Base-by-base conservation (phyloP, 2,888 invertebrate species). In the Capitulum mitella region DNA sequence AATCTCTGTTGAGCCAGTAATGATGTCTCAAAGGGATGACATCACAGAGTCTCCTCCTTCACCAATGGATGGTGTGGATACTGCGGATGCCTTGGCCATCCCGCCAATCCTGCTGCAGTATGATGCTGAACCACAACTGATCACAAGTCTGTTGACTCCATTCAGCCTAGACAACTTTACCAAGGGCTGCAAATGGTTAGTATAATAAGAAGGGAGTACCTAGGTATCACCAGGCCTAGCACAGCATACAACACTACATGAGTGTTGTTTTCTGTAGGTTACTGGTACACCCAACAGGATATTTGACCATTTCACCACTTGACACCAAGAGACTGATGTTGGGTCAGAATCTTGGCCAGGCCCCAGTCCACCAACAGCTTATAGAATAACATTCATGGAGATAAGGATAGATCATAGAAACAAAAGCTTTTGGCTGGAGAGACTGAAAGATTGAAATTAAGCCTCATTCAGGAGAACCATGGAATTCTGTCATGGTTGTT, bases 161-260 rank as follows among this genome's bases (percentile, higher is more conserved):
- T 64, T 64, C 64, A 16, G 14, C 19, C n/a, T 48, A 12, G 77
- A 74, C 29, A 78, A 80, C 40, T 81, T 77, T 48, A 81, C 81
- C 40, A 81, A 81, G 61, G 81, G 81, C 16, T 81, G 81, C 64
- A 81, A 81, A 80, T 81, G 81, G 81, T 80, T 43, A 80, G 80
- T n/a, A 26, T 22, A 16, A 74, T 29, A 22, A n/a, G 19, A 46
- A 34, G 32, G 26, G 2, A 75, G 54, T 19, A 8, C 1, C 54
- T 26, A 22, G 1, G n/a, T 54, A 26, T 54, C 26, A 22, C 8
- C 34, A 32, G 37, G 46, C 6, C 22, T 48, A 75, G 8, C 48
- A 32, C 22, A 40, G 19, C 61, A 51, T 19, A n/a, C n/a, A 34
- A 26, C 26, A 58, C 12, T 43, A 22, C 3, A 29, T 22, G 58